A percentile compares a stretch with the other conserved stretches of the same genome.
These are phyloP conservation scores for Orthonychiurus folsomi DNA, from an alignment of 2,888 invertebrate species.

Conservation along the genomic window DNA sequence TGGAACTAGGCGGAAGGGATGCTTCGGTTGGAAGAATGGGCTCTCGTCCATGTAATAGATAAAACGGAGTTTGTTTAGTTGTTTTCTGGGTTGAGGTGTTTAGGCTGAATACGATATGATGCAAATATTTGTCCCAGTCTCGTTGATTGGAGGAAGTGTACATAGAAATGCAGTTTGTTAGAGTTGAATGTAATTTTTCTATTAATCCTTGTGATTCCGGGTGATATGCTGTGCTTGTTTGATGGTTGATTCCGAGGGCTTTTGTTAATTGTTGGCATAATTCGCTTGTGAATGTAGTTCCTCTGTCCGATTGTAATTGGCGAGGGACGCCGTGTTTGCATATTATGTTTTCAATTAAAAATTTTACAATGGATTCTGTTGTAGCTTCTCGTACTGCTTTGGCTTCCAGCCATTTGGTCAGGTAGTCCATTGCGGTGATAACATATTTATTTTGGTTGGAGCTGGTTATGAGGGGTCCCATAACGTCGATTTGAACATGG, in stretches of 20 bases:
- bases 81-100: not conserved
- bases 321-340: conserved; percentile 3
- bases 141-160: not conserved
- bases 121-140: conserved; percentile 10
- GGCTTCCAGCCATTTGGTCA: conserved; percentile 31
- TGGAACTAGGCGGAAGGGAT: not conserved
- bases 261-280: not conserved
- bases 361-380: conserved; percentile 1
- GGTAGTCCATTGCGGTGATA: conserved; percentile 27
- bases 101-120: conserved; percentile 7
- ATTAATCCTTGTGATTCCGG: conserved; percentile 9
- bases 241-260: conserved; percentile 4
- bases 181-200: not conserved
- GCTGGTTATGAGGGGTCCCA: conserved; percentile 26
- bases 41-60: conserved; percentile 6
- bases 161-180: conserved; percentile 6
- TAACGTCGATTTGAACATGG: conserved; percentile 27
- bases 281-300: not conserved
- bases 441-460: conserved; percentile 25
- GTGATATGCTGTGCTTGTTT: not conserved
- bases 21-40: conserved; percentile 6
- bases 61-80: conserved; percentile 5
- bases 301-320: not conserved
- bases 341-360: conserved; percentile 6
- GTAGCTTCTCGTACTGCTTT: conserved; percentile 26